Conservation (phyloP, 2,888 invertebrate species). For the Hirtodrosophila confusa region DNA sequence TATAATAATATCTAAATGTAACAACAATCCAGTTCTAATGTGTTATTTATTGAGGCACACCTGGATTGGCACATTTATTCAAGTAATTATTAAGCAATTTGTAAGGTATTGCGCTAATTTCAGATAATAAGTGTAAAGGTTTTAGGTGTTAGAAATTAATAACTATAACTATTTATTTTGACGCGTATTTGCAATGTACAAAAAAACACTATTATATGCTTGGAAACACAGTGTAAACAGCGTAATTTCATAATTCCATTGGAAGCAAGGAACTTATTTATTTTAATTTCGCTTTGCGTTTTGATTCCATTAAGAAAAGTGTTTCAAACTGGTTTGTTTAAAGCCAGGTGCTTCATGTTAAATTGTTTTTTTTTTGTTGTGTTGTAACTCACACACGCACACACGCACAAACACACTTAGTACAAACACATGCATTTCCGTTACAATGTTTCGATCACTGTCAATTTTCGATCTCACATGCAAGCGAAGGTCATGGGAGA, state of each 20-base stretch:
- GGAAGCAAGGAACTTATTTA: constrained; percentile 6
- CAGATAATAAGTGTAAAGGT: constrained; percentile 2
- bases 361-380: constrained; percentile 2
- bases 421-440: constrained; percentile 29
- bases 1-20: background rate
- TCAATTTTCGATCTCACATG: constrained; percentile 53
- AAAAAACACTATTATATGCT: background rate
- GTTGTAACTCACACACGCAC: constrained; percentile 12
- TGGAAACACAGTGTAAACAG: background rate
- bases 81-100: constrained; percentile 11
- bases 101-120: constrained; percentile 4
- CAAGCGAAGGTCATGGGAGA: constrained; percentile 61
- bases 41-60: background rate
- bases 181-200: background rate
- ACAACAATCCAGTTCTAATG: constrained; percentile 16
- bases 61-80: constrained; percentile 23
- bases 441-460: constrained; percentile 32
- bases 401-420: background rate
- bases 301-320: constrained; percentile 19
- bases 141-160: constrained; percentile 12
- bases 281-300: constrained; percentile 9
- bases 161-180: constrained; percentile 19
- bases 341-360: constrained; percentile 15
- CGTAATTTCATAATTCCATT: background rate
- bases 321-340: constrained; percentile 9